Conservation (phyloP, 2,888 invertebrate species). For the Oscheius sp. region DNA sequence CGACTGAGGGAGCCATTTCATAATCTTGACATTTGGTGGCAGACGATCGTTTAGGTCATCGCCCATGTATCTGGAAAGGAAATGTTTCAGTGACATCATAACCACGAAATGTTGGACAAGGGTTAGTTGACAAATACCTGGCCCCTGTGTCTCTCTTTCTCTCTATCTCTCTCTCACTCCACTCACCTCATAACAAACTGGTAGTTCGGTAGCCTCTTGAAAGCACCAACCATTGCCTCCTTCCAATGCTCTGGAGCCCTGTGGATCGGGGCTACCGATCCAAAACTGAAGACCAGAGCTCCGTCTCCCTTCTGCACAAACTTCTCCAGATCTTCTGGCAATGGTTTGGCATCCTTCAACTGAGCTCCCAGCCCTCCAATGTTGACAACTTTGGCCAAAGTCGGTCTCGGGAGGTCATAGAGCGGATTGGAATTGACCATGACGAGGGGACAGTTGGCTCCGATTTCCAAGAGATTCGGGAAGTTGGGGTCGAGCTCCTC, state of each 20-base stretch:
- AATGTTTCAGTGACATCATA: not conserved
- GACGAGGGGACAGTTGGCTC: constrained; percentile 35
- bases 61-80: constrained; percentile 20
- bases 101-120: not conserved
- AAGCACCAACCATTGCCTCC: constrained; percentile 25
- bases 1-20: constrained; percentile 64
- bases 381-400: constrained; percentile 57
- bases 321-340: constrained; percentile 30
- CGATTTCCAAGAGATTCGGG: constrained; percentile 50
- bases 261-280: constrained; percentile 42
- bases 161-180: not conserved
- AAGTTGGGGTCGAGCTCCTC: constrained; percentile 45
- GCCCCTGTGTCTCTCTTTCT: not conserved
- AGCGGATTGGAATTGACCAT: constrained; percentile 60
- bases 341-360: constrained; percentile 47
- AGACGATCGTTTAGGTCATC: constrained; percentile 30
- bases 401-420: constrained; percentile 59
- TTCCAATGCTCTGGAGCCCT: constrained; percentile 41
- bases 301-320: constrained; percentile 43
- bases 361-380: constrained; percentile 63
- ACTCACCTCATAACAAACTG: constrained; percentile 46
- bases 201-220: constrained; percentile 49
- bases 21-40: constrained; percentile 52
- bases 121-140: no score
- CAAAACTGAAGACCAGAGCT: constrained; percentile 49